Evolutionary conservation across 2,888 invertebrate species (phyloP).

Genomic region (Leptarthrus brevirostris): DNA sequence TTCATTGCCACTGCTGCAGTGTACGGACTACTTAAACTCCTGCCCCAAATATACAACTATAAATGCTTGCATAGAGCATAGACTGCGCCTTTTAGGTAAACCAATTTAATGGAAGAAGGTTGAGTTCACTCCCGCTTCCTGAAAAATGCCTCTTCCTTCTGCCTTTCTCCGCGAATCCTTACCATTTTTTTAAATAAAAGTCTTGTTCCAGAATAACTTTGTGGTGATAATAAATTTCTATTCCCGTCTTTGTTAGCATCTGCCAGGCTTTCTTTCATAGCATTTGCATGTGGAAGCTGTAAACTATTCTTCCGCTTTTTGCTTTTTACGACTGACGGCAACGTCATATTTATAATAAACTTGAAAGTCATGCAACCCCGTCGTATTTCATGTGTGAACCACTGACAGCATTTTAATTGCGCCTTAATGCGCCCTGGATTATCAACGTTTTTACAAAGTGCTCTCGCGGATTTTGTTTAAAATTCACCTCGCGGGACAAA

Average conservation of each 20-base stretch:
- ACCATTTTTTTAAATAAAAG: conserved; percentile 1
- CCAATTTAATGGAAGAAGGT: conserved; percentile 20
- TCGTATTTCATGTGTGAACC: conserved; percentile 42
- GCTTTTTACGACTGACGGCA: not conserved
- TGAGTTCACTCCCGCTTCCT: not conserved
- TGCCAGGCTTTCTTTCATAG: conserved; percentile 6
- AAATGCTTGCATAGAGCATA: not conserved
- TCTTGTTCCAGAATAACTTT: conserved; percentile 10
- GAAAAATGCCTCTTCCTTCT: not conserved
- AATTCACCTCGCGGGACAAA: conserved; percentile 12
- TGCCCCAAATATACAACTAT: not conserved
- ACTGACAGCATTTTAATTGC: conserved; percentile 49
- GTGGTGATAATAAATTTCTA: conserved; percentile 21
- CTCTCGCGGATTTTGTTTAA: not conserved
- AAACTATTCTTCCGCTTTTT: conserved; percentile 4
- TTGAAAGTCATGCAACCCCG: conserved; percentile 1
- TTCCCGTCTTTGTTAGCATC: not conserved
- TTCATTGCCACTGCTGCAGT: not conserved
- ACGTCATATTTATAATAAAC: conserved; percentile 25
- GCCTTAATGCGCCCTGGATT: conserved; percentile 35
- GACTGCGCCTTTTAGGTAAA: conserved; percentile 9
- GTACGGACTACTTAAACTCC: too few relatives aligned
- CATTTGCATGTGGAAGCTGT: conserved; percentile 22
- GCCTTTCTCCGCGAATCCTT: too few relatives aligned
- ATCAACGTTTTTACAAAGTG: conserved; percentile 3